phyloP scores from a whole-genome alignment of 1,140 invertebrate species.

The Sarcophaga peregrina region DNA sequence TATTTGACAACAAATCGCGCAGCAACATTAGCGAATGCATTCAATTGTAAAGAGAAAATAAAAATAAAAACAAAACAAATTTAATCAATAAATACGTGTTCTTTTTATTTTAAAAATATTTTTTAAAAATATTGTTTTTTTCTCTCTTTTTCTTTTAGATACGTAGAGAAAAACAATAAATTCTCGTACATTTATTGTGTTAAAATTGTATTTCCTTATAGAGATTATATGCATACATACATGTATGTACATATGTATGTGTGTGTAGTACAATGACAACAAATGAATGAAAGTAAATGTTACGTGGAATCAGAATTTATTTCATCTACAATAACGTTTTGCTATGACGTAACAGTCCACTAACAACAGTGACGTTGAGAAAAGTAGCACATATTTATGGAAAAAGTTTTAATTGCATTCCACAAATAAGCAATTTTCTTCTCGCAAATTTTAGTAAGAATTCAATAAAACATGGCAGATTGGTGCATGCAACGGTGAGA shows the following conservation, averaged over 20 bases:
- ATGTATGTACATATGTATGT: neutral
- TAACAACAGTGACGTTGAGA: neutral
- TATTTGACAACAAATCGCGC: neutral
- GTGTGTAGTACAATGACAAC: neutral
- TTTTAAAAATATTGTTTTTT: no score
- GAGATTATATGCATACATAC: no score
- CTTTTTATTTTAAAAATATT: neutral
- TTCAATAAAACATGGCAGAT: no score
- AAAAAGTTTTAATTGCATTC: no score
- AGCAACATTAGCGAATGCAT: no score
- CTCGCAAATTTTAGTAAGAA: no score
- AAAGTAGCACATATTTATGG: neutral
- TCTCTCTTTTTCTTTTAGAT: no score
- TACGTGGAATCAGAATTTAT: neutral
- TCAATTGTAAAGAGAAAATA: neutral
- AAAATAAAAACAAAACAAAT: neutral
- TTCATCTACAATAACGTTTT: neutral
- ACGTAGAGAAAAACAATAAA: no score
- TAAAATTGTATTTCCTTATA: no score
- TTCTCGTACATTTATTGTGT: no score
- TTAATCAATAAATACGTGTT: neutral
- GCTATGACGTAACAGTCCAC: neutral
- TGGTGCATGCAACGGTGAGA: no score
- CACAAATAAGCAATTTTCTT: no score
- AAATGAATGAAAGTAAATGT: neutral